Conservation (phyloP, 1,140 invertebrate genomes). For the Atta texana region DNA sequence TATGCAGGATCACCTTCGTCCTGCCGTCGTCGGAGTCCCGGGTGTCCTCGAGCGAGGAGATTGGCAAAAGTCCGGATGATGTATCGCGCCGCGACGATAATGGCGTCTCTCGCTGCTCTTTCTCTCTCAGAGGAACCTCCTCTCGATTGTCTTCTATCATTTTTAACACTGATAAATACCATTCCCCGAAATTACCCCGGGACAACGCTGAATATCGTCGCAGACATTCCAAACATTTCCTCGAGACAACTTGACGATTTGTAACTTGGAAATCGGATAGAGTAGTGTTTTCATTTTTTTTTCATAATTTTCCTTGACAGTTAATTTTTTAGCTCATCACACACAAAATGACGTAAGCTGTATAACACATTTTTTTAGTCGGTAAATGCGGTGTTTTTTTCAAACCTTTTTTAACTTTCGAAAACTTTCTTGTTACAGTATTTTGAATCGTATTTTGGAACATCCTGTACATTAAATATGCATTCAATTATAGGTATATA, state of each 20-base stretch:
- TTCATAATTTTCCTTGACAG: not conserved
- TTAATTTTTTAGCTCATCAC: too few species aligned
- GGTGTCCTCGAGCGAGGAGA: conserved; percentile 68
- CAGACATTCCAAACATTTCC: not conserved
- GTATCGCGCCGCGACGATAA: conserved; percentile 76
- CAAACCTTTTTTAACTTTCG: too few species aligned
- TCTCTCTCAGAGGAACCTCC: conserved; percentile 1
- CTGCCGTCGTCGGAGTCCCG: conserved; percentile 31
- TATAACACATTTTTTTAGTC: too few species aligned
- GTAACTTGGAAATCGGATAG: not conserved
- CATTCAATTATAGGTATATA: not conserved
- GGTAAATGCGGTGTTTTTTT: too few species aligned
- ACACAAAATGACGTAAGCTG: too few species aligned
- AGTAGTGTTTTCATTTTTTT: too few species aligned
- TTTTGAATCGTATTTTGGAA: too few species aligned
- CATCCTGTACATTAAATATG: not conserved
- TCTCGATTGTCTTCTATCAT: conserved; percentile 54
- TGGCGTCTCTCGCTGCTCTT: conserved; percentile 11
- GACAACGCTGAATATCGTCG: conserved; percentile 15
- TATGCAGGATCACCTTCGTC: conserved; percentile 65
- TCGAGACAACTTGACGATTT: not conserved
- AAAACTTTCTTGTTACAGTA: too few species aligned
- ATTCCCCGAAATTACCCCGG: conserved; percentile 36
- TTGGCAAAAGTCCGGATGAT: conserved; percentile 77
- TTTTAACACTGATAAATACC: conserved; percentile 60